Evolutionary conservation across 2,113 vertebrate genomes (phyloP), one percentile per base, ranked within the genome.

Genomic region (Tragulus kanchil): DNA sequence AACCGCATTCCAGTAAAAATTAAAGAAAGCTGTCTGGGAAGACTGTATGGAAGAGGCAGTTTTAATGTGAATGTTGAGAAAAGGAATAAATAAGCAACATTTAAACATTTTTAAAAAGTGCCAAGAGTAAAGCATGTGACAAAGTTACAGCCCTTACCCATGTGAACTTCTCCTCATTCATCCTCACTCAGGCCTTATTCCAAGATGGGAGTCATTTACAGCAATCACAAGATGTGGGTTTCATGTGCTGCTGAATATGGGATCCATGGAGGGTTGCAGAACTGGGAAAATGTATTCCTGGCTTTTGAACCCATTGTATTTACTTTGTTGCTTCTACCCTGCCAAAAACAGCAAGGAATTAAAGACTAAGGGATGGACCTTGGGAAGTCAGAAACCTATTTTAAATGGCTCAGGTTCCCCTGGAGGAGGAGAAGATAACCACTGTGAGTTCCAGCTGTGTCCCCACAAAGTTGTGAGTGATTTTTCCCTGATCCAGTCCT

Each of bases 271-370:
- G 48, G 14, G 36, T 59, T 58, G 23, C 17, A 45, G 45, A 59
- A 31, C 54, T 64, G 48, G 23, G 59, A 96, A 94, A 93, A 93
- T 71, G 45, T 48, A 45, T 85, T 84, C 79, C 61, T 92, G 42
- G 19, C 0, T 59, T 92, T 96, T 88, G 73, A 96, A 90, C 21
- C 13, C 8, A 45, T 75, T 26, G 0, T 81, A 54, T 54, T 73
- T 81, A 59, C n/a, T 85, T 61, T 56, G 8, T 78, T 77, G 36
- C 25, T 16, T 67, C 54, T 62, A 36, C 16, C 69, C 1, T 83
- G 10, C 25, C 86, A 36, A 21, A 90, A 86, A 91, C 16, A 56
- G 2, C 17, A 83, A 93, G 36, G 19, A 93, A 83, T 83, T 61
- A 3, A 58, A 64, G 26, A 56, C 64, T n/a, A 75, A 86, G 19